A percentile compares a stretch with the other conserved stretches of the same genome.
Conservation (phyloP, 2,888 invertebrate genomes). For the Diachrysia chrysitis region DNA sequence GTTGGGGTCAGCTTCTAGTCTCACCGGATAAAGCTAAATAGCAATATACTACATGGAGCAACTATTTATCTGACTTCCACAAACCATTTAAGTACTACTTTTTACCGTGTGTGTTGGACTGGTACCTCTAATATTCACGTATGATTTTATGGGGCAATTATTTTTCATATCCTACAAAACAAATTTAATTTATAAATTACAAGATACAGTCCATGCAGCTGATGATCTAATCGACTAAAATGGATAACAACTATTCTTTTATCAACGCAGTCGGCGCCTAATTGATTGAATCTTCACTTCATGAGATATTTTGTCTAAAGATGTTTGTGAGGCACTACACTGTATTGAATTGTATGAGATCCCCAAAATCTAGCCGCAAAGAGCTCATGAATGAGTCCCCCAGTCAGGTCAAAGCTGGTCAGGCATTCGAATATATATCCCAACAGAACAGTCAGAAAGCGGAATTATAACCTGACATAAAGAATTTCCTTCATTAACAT, state of each 20-base stretch:
- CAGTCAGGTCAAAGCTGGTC: not conserved
- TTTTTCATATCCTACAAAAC: not conserved
- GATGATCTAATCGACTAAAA: slow-evolving; percentile 1
- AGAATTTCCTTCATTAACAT: too few species aligned
- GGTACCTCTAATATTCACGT: not conserved
- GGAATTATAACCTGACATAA: too few species aligned
- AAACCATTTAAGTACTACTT: not conserved
- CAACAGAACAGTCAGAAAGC: too few species aligned
- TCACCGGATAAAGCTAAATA: slow-evolving; percentile 1
- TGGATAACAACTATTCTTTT: not conserved
- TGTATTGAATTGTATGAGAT: not conserved
- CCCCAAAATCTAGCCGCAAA: too few species aligned
- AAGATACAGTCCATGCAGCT: not conserved
- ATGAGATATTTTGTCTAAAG: not conserved
- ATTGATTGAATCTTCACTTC: not conserved
- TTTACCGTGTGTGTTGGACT: not conserved
- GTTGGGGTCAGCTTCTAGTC: slow-evolving; percentile 1
- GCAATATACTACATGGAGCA: not conserved
- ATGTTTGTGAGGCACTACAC: not conserved
- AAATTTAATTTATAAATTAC: not conserved
- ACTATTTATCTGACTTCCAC: not conserved
- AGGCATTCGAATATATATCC: not conserved
- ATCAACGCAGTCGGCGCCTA: not conserved
- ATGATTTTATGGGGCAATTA: not conserved
- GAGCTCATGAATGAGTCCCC: not conserved